Evolutionary conservation across 2,113 vertebrate species (phyloP).

Genomic region (Synchiropus splendidus): DNA sequence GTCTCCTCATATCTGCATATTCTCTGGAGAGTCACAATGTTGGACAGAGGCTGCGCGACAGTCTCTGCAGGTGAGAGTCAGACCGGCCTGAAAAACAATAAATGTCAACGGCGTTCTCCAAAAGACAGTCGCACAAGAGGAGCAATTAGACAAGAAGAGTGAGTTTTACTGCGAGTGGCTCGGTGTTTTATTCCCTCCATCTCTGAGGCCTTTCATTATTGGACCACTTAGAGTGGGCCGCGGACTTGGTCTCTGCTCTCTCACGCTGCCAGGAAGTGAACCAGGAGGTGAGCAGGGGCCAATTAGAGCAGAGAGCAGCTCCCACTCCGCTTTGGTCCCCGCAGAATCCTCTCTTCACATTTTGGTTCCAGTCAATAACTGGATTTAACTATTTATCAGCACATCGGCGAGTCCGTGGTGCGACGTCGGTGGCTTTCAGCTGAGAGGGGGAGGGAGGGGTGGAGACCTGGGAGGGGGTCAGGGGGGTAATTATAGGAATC

Average conservation of each 20-base stretch:
- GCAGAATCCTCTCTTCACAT: constrained; percentile 32
- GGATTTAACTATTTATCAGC: constrained; percentile 40
- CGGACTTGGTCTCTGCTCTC: constrained; percentile 37
- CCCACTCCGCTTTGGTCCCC: constrained; percentile 41
- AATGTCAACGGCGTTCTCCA: constrained; percentile 1
- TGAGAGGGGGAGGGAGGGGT: too few relatives aligned
- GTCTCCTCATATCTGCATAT: constrained; percentile 55
- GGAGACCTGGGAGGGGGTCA: too few relatives aligned
- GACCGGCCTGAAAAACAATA: constrained; percentile 8
- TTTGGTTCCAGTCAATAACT: constrained; percentile 50
- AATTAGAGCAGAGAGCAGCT: constrained; percentile 54
- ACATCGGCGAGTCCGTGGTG: constrained; percentile 2
- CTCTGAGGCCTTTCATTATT: constrained; percentile 52
- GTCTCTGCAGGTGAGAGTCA: constrained; percentile 32
- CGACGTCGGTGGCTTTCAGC: too few relatives aligned
- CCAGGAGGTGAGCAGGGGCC: constrained; percentile 27
- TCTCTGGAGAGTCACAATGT: constrained; percentile 17
- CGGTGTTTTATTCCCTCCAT: constrained; percentile 39
- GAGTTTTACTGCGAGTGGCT: constrained; percentile 14
- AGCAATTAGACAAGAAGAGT: constrained; percentile 20
- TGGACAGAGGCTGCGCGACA: constrained; percentile 10
- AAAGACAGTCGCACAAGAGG: too few relatives aligned
- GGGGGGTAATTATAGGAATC: constrained; percentile 2
- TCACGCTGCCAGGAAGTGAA: constrained; percentile 32
- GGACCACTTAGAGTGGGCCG: constrained; percentile 36